Base-by-base conservation (phyloP, 2,113 vertebrate species). In the Lampris incognitus region DNA sequence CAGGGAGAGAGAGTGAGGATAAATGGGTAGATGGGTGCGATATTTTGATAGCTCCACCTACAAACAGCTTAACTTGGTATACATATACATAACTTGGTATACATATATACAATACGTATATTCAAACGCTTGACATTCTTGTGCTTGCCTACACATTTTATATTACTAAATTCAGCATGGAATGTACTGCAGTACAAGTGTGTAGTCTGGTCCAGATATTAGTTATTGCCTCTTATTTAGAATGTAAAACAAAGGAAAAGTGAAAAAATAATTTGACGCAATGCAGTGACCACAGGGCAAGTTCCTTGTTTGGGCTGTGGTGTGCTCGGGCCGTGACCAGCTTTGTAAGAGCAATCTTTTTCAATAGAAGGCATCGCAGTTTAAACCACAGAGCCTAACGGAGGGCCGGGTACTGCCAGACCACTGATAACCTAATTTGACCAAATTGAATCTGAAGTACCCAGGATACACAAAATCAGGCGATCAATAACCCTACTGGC, bases 401-500 rank as follows among this genome's bases (percentile, higher is more conserved):
- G 52, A 69, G 9, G 54, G 51, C 61, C 44, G n/a, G 40, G 40
- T 42, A 36, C 59, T 49, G 5, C n/a, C 59, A 63, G 69, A 39
- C 40, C 57, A 54, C 1, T 6, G 11, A 42, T 68, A 69, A 66
- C 72, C 63, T 38, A 74, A 75, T 64, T 64, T 42, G n/a, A 65
- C 11, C 44, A n/a, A 51, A 56, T 70, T 79, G 75, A 62, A 80
- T 79, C 46, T 52, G 49, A 74, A 64, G 49, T 64, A 69, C 50
- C 10, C 50, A 52, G 49, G 11, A 56, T 7, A 64, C 62, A 49
- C 42, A 69, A 44, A 83, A 74, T 61, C 44, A 58, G 13, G 24
- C 63, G 59, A 48, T 82, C 46, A 5, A 62, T 78, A 74, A 5
- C 6, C 69, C 77, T 68, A 87, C 71, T 74, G 67, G 67, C 42